phyloP scores from a whole-genome alignment of 1,140 invertebrate species.

The Ectropis grisescens region DNA sequence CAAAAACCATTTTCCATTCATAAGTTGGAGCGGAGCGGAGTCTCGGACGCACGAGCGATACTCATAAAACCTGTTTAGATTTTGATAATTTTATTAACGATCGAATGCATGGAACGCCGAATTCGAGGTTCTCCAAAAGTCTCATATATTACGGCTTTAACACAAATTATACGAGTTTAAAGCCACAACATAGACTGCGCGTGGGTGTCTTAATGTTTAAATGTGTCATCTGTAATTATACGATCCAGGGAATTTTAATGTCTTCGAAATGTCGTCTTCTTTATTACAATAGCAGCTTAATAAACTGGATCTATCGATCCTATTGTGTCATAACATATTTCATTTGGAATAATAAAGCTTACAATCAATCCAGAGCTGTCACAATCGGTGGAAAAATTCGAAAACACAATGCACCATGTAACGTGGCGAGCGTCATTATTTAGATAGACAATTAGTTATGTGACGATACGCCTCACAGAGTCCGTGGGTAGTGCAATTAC shows the following conservation, averaged over 20 bases:
- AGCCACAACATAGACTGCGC: conserved; percentile 55
- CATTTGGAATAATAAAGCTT: conserved; percentile 17
- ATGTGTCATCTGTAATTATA: conserved; percentile 68
- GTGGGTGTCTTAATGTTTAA: conserved; percentile 66
- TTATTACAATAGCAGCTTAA: conserved; percentile 57
- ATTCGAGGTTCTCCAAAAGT: conserved; percentile 47
- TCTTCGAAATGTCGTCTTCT: conserved; percentile 58
- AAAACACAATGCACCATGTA: no score
- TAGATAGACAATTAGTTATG: conserved; percentile 37
- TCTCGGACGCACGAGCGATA: conserved; percentile 42
- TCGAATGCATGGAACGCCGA: conserved; percentile 47
- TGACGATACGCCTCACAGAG: conserved; percentile 47
- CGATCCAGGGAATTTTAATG: conserved; percentile 59
- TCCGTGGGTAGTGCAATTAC: conserved; percentile 45
- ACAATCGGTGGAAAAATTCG: no score
- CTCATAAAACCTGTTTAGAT: conserved; percentile 65
- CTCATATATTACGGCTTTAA: conserved; percentile 68
- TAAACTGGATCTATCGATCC: conserved; percentile 41
- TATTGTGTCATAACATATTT: conserved; percentile 50
- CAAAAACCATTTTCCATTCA: conserved; percentile 66
- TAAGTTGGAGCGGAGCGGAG: conserved; percentile 43
- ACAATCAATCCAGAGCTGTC: conserved; percentile 8
- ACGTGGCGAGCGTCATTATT: background rate
- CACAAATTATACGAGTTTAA: conserved; percentile 68
- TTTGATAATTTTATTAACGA: conserved; percentile 71